Evolutionary conservation across 2,888 invertebrate species (phyloP).

Genomic region (Diploptera punctata): DNA sequence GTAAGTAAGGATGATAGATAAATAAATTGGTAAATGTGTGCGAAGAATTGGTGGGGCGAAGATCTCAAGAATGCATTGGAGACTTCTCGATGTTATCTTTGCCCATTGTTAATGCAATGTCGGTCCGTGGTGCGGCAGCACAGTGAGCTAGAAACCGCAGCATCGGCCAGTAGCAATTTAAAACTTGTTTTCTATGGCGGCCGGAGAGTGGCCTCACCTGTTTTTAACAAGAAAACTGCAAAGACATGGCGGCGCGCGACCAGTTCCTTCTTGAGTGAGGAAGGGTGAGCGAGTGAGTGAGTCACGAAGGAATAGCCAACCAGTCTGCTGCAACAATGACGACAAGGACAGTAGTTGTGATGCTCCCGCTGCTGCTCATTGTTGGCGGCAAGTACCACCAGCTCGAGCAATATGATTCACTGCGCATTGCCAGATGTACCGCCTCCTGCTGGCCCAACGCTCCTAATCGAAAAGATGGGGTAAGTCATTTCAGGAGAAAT

Average conservation of each 20-base stretch:
- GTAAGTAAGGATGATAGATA: too few species aligned
- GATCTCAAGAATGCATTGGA: too few species aligned
- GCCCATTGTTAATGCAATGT: background rate
- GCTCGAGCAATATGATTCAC: constrained; percentile 57
- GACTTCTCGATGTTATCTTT: too few species aligned
- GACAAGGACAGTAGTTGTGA: background rate
- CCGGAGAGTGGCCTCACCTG: constrained; percentile 29
- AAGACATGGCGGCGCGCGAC: background rate
- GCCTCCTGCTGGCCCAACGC: constrained; percentile 60
- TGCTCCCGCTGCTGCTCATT: background rate
- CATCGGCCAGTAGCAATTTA: constrained; percentile 25
- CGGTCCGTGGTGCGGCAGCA: constrained; percentile 6
- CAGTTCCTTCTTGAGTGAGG: background rate
- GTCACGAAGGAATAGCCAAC: background rate
- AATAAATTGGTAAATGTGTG: too few species aligned
- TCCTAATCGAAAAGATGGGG: background rate
- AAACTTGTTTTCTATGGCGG: constrained; percentile 25
- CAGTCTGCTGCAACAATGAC: background rate
- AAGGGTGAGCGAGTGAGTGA: background rate
- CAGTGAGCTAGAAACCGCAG: background rate
- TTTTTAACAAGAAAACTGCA: constrained; percentile 19
- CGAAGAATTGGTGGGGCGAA: too few species aligned
- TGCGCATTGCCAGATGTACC: constrained; percentile 67
- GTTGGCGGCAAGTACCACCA: background rate
- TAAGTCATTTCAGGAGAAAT: too few species aligned